Evolutionary conservation across 2,113 vertebrate species (phyloP).

Genomic region (Nannobrachium achirus): DNA sequence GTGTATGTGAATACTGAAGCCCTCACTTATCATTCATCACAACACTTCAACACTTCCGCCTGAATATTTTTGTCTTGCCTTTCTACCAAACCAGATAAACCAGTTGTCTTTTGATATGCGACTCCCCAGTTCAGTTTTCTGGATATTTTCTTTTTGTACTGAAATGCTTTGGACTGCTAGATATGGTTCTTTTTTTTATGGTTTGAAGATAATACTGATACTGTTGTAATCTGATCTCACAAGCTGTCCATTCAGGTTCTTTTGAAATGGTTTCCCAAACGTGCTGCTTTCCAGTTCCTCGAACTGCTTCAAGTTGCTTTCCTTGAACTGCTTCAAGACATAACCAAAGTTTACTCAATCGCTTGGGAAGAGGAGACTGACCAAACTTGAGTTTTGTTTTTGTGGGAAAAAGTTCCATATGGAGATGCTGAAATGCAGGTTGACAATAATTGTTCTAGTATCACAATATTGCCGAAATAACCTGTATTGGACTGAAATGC

Average conservation of each 20-base stretch:
- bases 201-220: conserved; percentile 23
- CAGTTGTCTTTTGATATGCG: conserved; percentile 46
- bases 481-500: conserved; percentile 32
- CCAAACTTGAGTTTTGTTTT: conserved; percentile 40
- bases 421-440: conserved; percentile 26
- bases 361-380: conserved; percentile 56
- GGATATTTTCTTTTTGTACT: conserved; percentile 24
- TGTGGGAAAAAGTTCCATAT: conserved; percentile 17
- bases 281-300: conserved; percentile 67
- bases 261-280: conserved; percentile 43
- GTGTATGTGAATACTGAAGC: conserved; percentile 37
- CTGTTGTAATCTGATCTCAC: conserved; percentile 33
- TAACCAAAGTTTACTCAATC: conserved; percentile 74
- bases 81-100: conserved; percentile 48
- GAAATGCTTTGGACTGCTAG: conserved; percentile 32
- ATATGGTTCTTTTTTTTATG: conserved; percentile 29
- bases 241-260: conserved; percentile 51
- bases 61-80: conserved; percentile 42
- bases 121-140: not conserved
- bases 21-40: not conserved
- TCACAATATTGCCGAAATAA: conserved; percentile 2
- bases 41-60: conserved; percentile 53
- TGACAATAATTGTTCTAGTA: conserved; percentile 7
- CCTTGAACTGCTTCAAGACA: conserved; percentile 61
- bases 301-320: conserved; percentile 63